These are phyloP conservation scores for Tyria jacobaeae DNA, from an alignment of 2,888 invertebrate genomes.

Conservation along the genomic window DNA sequence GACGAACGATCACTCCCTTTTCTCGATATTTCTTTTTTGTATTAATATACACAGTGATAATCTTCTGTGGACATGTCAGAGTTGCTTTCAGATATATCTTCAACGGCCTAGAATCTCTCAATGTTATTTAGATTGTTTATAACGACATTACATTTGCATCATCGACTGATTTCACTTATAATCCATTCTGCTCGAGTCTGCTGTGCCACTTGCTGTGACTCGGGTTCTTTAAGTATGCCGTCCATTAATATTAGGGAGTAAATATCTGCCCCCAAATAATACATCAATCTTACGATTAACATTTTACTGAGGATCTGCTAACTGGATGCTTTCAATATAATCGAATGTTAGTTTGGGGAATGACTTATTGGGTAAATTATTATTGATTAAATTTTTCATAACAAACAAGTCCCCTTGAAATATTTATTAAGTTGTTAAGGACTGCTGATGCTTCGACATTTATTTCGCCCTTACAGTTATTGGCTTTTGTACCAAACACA, in stretches of 20 bases:
- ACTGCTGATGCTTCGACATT: not conserved
- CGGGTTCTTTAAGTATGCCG: not conserved
- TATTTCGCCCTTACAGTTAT: not conserved
- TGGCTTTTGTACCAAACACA: not conserved
- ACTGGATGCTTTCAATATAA: not conserved
- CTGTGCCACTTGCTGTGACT: not conserved
- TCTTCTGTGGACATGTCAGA: slow-evolving; percentile 6
- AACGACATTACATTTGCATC: slow-evolving; percentile 1
- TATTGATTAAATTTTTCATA: slow-evolving; percentile 6
- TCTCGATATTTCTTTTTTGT: not conserved
- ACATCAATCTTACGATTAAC: slow-evolving; percentile 7
- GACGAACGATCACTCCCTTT: slow-evolving; percentile 1
- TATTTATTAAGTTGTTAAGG: not conserved
- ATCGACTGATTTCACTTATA: not conserved
- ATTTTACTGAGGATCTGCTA: slow-evolving; percentile 7
- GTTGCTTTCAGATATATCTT: not conserved
- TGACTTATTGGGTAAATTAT: not conserved
- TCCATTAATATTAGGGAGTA: not conserved
- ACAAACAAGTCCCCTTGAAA: not conserved
- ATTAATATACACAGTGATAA: not conserved
- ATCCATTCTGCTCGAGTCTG: slow-evolving; percentile 3
- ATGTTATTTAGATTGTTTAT: not conserved
- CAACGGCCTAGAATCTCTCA: slow-evolving; percentile 2
- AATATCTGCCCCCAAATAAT: slow-evolving; percentile 3
- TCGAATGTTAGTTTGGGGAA: slow-evolving; percentile 3